Percentiles rank a stretch among this genome's conserved stretches.
Evolutionary conservation across 2,888 invertebrate genomes (phyloP).

Genomic region (Dynastes hyllus): DNA sequence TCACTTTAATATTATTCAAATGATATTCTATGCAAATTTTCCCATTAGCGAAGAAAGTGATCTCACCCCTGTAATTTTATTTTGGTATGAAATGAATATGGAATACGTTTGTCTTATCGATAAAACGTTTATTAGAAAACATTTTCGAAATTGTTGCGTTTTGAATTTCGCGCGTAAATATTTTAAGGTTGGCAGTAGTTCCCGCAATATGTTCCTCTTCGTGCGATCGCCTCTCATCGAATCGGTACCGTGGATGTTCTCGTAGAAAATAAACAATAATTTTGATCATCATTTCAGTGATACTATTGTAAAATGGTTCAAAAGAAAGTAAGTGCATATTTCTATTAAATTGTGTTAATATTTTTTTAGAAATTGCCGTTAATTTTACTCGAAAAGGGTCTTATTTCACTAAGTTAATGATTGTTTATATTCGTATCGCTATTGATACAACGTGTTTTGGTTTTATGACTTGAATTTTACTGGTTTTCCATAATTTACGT

Average conservation of each 20-base stretch:
- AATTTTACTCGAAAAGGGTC: constrained; percentile 7
- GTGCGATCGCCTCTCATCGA: constrained; percentile 33
- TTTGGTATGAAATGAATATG: background rate
- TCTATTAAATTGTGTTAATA: constrained; percentile 13
- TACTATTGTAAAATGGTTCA: constrained; percentile 64
- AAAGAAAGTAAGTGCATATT: constrained; percentile 63
- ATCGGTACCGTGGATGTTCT: constrained; percentile 38
- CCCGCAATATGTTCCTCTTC: constrained; percentile 43
- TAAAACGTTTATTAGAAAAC: constrained; percentile 10
- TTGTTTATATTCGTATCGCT: constrained; percentile 6
- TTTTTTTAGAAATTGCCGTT: constrained; percentile 20
- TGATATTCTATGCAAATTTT: constrained; percentile 33
- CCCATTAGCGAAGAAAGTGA: background rate
- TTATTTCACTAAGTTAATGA: background rate
- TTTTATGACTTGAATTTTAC: constrained; percentile 31
- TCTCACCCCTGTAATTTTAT: background rate
- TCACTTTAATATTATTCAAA: constrained; percentile 33
- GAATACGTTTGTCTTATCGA: background rate
- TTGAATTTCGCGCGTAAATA: constrained; percentile 34
- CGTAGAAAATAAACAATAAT: constrained; percentile 42
- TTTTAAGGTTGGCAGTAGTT: constrained; percentile 24
- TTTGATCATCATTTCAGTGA: constrained; percentile 43
- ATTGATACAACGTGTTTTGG: constrained; percentile 21
- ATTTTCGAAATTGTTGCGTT: constrained; percentile 10
- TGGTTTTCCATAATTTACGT: background rate